A percentile compares a stretch with the other conserved stretches of the same genome.
Conservation (phyloP, 2,797 vertebrate species). For the Valencia hispanica region DNA sequence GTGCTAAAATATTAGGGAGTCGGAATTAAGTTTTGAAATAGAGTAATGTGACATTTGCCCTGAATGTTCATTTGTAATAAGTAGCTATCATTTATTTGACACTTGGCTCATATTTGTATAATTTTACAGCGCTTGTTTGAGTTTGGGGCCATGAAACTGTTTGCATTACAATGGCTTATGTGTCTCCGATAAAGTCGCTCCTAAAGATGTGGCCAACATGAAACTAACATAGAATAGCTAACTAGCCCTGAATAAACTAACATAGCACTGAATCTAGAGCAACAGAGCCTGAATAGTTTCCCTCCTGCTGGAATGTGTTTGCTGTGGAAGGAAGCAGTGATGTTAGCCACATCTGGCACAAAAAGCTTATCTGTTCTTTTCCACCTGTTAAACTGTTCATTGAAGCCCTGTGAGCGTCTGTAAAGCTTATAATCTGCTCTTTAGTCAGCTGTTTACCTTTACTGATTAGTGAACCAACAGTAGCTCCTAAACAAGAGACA, state of each 20-base stretch:
- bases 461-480: neutral
- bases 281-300: neutral
- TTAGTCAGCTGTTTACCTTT: neutral
- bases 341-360: neutral
- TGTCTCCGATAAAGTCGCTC: neutral
- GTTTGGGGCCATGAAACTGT: neutral
- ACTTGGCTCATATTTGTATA: neutral
- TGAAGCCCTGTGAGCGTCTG: neutral
- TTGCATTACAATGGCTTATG: neutral
- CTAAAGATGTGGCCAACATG: neutral
- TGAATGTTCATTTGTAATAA: neutral
- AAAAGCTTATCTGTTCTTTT: neutral
- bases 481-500: neutral
- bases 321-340: too few species aligned
- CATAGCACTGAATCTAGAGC: neutral
- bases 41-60: neutral
- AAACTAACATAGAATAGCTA: neutral
- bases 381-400: neutral
- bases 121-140: neutral
- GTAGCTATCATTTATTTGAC: neutral
- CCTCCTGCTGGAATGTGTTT: neutral
- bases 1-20: neutral
- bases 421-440: neutral
- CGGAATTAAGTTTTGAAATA: neutral
- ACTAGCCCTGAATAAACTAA: too few species aligned